Evolutionary conservation across 2,888 invertebrate species (phyloP).

Genomic region (Spialia ferax): DNA sequence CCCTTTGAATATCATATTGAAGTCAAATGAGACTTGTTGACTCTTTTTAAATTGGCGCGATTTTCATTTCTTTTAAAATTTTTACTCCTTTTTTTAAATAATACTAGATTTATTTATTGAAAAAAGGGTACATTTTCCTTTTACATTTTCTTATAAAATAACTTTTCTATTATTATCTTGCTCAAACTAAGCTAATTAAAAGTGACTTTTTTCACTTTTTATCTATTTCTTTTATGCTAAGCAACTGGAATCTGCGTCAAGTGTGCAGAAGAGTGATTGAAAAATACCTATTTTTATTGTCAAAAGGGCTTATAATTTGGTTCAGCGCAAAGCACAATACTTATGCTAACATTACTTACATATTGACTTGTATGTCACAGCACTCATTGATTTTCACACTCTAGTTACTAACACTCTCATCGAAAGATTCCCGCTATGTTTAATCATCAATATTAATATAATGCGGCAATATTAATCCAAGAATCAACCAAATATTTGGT

Average conservation of each 20-base stretch:
- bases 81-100: too few species aligned
- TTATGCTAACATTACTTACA: slow-evolving; percentile 73
- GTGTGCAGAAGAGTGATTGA: slow-evolving; percentile 15
- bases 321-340: slow-evolving; percentile 69
- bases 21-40: slow-evolving; percentile 1
- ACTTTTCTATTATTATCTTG: background rate
- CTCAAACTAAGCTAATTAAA: background rate
- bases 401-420: slow-evolving; percentile 52
- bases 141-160: too few species aligned
- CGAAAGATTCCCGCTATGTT: slow-evolving; percentile 45
- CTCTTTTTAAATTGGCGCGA: background rate
- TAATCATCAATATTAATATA: slow-evolving; percentile 13
- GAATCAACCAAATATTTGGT: slow-evolving; percentile 4
- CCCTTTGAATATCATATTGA: slow-evolving; percentile 19
- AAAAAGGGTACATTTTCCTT: too few species aligned
- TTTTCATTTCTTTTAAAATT: background rate
- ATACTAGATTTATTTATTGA: too few species aligned
- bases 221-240: background rate
- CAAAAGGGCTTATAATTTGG: slow-evolving; percentile 65
- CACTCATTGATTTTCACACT: slow-evolving; percentile 72
- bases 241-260: slow-evolving; percentile 24
- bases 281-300: slow-evolving; percentile 65
- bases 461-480: slow-evolving; percentile 12
- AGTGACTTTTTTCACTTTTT: background rate
- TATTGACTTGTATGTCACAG: slow-evolving; percentile 85